phyloP scores from a whole-genome alignment of 2,113 vertebrate genomes.

The Paratilapia polleni region DNA sequence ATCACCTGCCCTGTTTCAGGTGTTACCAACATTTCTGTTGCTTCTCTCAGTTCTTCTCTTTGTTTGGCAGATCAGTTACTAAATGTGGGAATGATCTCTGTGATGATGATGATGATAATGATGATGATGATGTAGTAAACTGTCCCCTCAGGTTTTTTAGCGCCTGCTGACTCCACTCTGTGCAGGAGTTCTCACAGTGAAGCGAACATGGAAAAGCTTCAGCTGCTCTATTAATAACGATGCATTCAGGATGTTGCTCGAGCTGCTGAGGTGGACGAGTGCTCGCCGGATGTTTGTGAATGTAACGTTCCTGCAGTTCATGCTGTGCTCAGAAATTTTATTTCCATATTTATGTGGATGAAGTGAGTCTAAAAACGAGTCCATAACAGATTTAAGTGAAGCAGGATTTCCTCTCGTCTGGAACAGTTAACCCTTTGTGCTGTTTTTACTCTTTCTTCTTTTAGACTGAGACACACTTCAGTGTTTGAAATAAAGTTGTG shows the following conservation, averaged over 20 bases:
- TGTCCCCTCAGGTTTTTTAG: too few species aligned
- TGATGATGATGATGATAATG: neutral
- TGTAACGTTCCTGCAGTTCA: neutral
- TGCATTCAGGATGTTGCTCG: neutral
- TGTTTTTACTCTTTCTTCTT: too few species aligned
- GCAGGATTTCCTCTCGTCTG: neutral
- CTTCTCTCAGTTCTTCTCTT: neutral
- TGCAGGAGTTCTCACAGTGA: neutral
- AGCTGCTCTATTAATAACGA: neutral
- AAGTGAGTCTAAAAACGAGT: neutral
- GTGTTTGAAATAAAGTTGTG: too few species aligned
- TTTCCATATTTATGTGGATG: neutral
- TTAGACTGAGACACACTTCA: too few species aligned
- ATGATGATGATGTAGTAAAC: neutral
- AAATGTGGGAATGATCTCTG: neutral
- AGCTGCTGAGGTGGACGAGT: neutral
- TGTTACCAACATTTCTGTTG: neutral
- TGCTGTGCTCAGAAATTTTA: neutral
- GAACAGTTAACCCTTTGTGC: neutral
- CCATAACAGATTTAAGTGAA: too few species aligned
- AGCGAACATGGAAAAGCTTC: neutral
- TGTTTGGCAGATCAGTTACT: neutral
- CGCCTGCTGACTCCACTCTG: neutral
- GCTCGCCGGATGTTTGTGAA: neutral
- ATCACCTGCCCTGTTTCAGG: neutral